phyloP scores from a whole-genome alignment of 23 tunicate genomes.

The Halocynthia roretzi region DNA sequence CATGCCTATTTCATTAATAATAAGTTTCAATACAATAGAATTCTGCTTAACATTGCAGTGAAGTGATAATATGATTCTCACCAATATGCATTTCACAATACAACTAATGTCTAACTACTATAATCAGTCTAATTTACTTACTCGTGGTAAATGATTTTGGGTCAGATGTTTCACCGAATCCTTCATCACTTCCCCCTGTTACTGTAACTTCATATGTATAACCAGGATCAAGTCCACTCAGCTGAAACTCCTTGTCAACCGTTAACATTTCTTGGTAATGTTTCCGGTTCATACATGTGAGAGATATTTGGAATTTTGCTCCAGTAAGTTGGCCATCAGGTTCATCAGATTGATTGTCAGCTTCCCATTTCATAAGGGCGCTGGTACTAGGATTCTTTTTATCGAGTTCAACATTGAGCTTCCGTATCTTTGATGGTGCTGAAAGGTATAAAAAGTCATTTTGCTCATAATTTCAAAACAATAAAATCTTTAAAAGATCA shows the following conservation, averaged over 20 bases:
- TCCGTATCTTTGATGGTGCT: too few relatives aligned
- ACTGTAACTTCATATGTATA: neutral
- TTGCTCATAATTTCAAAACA: too few relatives aligned
- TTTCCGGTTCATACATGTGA: neutral
- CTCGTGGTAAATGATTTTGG: neutral
- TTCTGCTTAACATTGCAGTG: too few relatives aligned
- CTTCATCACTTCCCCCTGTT: neutral
- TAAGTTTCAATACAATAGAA: too few relatives aligned
- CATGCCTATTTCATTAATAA: too few relatives aligned
- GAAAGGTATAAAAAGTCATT: too few relatives aligned
- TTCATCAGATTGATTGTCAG: neutral
- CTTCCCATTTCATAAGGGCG: too few relatives aligned
- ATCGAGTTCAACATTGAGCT: neutral
- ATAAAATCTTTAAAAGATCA: too few relatives aligned
- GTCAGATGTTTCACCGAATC: neutral
- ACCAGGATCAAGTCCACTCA: neutral
- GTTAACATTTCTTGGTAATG: neutral
- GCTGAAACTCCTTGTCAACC: neutral
- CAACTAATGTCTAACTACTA: too few relatives aligned
- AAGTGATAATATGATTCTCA: too few relatives aligned
- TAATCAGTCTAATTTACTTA: neutral
- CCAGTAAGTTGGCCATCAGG: neutral
- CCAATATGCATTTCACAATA: too few relatives aligned
- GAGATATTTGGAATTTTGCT: neutral
- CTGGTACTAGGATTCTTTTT: neutral